A percentile compares a stretch with the other conserved stretches of the same genome.
These are phyloP conservation scores for Ranitomeya variabilis DNA, from an alignment of 2,113 vertebrate species.

Conservation along the genomic window DNA sequence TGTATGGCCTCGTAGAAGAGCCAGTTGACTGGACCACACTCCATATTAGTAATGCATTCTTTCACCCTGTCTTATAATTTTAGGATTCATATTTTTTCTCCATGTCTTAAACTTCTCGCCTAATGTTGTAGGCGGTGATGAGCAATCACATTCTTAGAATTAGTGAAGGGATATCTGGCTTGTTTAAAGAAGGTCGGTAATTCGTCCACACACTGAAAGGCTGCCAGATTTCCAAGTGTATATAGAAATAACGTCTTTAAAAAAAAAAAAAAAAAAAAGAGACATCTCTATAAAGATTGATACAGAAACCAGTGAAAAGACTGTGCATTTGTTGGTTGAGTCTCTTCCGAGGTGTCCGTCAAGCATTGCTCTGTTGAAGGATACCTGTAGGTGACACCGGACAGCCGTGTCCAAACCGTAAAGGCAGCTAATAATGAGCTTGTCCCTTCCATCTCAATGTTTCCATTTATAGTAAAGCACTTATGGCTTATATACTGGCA, in stretches of 20 bases:
- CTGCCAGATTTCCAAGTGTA: slow-evolving; percentile 11
- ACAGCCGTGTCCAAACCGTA: not conserved
- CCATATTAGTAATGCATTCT: not conserved
- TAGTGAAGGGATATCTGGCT: not conserved
- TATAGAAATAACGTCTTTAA: not conserved
- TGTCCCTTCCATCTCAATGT: not conserved
- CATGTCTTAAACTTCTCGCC: not conserved
- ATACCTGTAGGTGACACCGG: not conserved
- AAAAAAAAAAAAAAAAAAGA: not conserved
- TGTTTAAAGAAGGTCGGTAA: not conserved
- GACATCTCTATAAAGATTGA: slow-evolving; percentile 6
- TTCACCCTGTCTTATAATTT: not conserved
- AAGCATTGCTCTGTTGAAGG: not conserved
- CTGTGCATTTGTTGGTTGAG: not conserved
- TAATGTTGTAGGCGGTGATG: not conserved
- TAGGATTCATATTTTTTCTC: not conserved
- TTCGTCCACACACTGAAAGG: not conserved
- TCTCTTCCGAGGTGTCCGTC: not conserved
- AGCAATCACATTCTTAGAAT: not conserved
- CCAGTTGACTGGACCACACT: not conserved
- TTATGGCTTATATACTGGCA: not conserved
- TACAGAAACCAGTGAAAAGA: slow-evolving; percentile 1
- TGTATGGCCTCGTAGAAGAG: not conserved
- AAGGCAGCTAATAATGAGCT: slow-evolving; percentile 24
- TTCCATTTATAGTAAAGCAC: slow-evolving; percentile 15